Conservation (phyloP, 2,113 vertebrate genomes). For the Paradisaea rubra region DNA sequence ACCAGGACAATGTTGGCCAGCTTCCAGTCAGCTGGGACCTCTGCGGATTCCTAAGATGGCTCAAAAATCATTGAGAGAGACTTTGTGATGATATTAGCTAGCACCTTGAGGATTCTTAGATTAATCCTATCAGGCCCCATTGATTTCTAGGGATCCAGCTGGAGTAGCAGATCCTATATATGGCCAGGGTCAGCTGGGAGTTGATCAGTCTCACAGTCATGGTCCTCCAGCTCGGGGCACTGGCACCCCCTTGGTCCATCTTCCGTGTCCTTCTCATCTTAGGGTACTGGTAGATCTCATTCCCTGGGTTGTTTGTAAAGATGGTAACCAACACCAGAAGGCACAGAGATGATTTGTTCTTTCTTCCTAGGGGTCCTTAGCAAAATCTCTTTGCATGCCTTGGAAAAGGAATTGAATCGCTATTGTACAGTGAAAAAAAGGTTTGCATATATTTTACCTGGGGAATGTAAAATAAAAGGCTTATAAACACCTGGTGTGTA, state of each 20-base stretch:
- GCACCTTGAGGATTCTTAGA: not conserved
- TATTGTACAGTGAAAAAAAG: not conserved
- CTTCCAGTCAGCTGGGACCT: not conserved
- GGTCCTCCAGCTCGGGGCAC: not conserved
- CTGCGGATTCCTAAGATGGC: not conserved
- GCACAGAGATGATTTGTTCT: not conserved
- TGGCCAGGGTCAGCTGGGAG: fast-evolving
- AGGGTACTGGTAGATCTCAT: not conserved
- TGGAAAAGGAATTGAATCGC: not conserved
- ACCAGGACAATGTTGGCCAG: not conserved
- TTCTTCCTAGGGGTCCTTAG: not conserved
- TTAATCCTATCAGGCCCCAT: not conserved
- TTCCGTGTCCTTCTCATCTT: fast-evolving
- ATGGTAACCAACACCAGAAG: not conserved
- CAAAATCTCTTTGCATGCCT: not conserved
- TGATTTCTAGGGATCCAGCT: not conserved
- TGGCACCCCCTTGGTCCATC: not conserved
- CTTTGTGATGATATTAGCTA: not conserved
- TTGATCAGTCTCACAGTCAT: not conserved
- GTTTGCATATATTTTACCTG: not conserved
- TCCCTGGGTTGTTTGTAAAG: not conserved
- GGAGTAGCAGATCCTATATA: not conserved
- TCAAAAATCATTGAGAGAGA: not conserved
- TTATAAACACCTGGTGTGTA: not conserved
- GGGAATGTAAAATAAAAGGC: not conserved